Evolutionary conservation across 2,113 vertebrate species (phyloP).

Genomic region (Platysternon megacephalum): DNA sequence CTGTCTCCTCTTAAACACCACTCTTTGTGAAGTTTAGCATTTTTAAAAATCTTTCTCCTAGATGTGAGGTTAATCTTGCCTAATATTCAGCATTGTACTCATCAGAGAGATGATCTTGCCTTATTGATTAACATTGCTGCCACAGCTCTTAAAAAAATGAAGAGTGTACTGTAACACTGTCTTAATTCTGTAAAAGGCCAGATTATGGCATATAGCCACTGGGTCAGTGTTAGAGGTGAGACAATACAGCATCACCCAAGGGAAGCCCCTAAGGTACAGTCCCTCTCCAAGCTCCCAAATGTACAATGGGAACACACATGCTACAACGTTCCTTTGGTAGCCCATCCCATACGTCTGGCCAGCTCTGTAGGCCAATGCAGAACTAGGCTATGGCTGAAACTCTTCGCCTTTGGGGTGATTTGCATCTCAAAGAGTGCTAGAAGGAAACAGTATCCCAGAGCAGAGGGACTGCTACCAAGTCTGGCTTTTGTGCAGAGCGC

Average conservation of each 20-base stretch:
- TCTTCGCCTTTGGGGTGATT: not conserved
- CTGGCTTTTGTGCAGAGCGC: not conserved
- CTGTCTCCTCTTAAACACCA: not conserved
- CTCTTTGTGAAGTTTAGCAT: not conserved
- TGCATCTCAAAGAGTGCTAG: not conserved
- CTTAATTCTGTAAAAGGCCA: not conserved
- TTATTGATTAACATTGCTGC: not conserved
- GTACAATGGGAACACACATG: not conserved
- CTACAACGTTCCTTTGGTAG: not conserved
- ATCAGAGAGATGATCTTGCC: not conserved
- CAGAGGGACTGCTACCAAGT: not conserved
- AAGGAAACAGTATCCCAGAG: not conserved
- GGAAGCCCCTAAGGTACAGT: not conserved
- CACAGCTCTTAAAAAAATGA: not conserved
- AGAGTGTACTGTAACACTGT: not conserved
- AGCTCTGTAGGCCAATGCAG: not conserved
- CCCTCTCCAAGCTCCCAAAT: not conserved
- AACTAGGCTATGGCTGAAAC: not conserved
- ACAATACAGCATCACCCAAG: too few relatives aligned
- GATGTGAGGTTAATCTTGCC: not conserved
- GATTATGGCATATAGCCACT: rapidly evolving
- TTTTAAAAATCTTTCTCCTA: not conserved
- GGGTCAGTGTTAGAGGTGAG: not conserved
- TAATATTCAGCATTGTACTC: not conserved
- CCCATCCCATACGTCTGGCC: rapidly evolving